Base-by-base conservation (phyloP, 1,140 invertebrate genomes). In the Pseudomyrmex pallidus region DNA sequence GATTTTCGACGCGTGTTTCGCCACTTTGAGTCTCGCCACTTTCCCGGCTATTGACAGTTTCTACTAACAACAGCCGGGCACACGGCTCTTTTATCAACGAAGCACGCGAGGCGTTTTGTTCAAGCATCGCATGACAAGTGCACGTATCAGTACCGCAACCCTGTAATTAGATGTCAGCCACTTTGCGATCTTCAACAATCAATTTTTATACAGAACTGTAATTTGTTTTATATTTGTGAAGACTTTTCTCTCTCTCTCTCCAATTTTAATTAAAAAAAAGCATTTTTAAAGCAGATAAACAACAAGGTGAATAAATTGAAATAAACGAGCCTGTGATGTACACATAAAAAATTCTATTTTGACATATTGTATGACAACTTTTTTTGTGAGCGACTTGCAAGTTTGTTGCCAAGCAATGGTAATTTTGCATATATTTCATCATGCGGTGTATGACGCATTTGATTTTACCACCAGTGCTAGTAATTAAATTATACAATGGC, bases 141-240 rank as follows among this genome's bases (percentile, higher is more conserved):
- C n/a, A 78, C 7, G 54, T 78, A 59, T 80, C 76, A 80, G 76
- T 80, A 80, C 76, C 76, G 76, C 67, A 80, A 72, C 74, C 15
- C 8, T 50, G 46, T 57, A 68, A 70, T 78, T 48, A 56, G 54
- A 59, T 52, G 35, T 35, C 35, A 54, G n/a, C 8, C 15, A n/a
- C 25, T 35, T 35, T 7, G 35, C 35, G 35, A 35, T 35, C 35
- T 35, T 35, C 35, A 35, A 35, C 35, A 35, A 35, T 35, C 35
- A 35, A 35, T 35, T 35, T 35, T 35, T 35, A 35, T 35, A 35
- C 35, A 35, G 35, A 35, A 7, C 35, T 35, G 5, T 35, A 35
- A 35, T 35, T 35, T 35, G 0, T 35, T 35, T 35, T 35, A 35
- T 48, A 17, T 57, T 61, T 13, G 12, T 48, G 8, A 70, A 57